These are phyloP conservation scores for Synanthedon tipuliformis DNA, from an alignment of 2,888 invertebrate species.

Conservation along the genomic window DNA sequence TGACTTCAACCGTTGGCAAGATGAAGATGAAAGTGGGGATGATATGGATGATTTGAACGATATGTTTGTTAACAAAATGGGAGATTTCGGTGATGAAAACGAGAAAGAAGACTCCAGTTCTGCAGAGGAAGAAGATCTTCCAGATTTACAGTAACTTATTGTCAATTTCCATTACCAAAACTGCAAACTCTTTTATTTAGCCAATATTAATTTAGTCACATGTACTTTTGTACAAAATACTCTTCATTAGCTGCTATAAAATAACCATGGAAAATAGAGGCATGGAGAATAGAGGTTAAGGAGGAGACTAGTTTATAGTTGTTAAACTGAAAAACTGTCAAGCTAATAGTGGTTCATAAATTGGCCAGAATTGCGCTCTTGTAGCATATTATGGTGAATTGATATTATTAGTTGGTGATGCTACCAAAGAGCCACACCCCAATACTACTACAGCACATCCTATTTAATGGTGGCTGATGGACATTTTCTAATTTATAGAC, in stretches of 20 bases:
- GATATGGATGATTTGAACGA: slow-evolving; percentile 52
- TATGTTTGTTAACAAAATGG: slow-evolving; percentile 44
- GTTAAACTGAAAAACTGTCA: too few species aligned
- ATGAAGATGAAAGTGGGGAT: slow-evolving; percentile 93
- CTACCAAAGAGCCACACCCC: too few species aligned
- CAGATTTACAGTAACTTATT: slow-evolving; percentile 71
- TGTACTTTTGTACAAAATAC: slow-evolving; percentile 31
- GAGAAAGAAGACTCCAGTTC: slow-evolving; percentile 74
- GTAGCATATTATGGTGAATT: too few species aligned
- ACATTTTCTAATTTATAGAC: too few species aligned
- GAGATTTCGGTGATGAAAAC: slow-evolving; percentile 39
- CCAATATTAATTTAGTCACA: slow-evolving; percentile 23
- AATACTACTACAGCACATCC: too few species aligned
- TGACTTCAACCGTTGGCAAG: slow-evolving; percentile 97
- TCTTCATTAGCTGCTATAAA: slow-evolving; percentile 9
- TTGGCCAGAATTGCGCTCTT: too few species aligned
- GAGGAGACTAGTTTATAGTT: too few species aligned
- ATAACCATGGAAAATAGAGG: neutral
- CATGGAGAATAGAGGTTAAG: too few species aligned
- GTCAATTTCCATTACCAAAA: slow-evolving; percentile 21
- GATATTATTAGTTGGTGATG: too few species aligned
- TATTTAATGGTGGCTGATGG: too few species aligned
- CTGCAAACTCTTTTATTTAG: slow-evolving; percentile 14
- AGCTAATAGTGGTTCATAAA: too few species aligned
- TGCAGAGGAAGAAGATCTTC: slow-evolving; percentile 79